These are phyloP conservation scores for Protodeltote pygarga DNA, from an alignment of 2,888 invertebrate genomes.

Conservation along the genomic window DNA sequence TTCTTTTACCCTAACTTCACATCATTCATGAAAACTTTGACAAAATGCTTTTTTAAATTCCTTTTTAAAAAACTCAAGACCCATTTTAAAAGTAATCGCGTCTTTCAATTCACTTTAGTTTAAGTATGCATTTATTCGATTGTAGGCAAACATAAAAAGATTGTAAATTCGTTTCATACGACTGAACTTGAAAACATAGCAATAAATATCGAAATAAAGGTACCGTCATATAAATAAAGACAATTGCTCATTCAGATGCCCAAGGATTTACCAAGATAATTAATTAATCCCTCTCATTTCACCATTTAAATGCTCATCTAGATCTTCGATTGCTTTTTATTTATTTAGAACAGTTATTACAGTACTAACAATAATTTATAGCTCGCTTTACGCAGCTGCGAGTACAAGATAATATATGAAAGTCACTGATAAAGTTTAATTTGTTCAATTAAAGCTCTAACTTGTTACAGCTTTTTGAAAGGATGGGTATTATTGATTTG, in stretches of 20 bases:
- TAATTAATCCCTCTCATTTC: slow-evolving; percentile 39
- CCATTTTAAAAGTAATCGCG: slow-evolving; percentile 17
- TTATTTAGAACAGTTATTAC: slow-evolving; percentile 34
- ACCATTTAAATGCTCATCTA: slow-evolving; percentile 41
- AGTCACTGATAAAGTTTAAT: slow-evolving; percentile 32
- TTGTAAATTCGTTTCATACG: slow-evolving; percentile 27
- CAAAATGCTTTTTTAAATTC: slow-evolving; percentile 10
- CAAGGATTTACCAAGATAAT: slow-evolving; percentile 29
- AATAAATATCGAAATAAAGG: slow-evolving; percentile 34
- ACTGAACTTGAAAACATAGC: slow-evolving; percentile 25
- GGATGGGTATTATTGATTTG: slow-evolving; percentile 30
- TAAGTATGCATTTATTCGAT: slow-evolving; percentile 18
- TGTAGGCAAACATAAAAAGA: slow-evolving; percentile 14
- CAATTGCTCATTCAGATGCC: slow-evolving; percentile 48
- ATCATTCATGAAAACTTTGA: slow-evolving; percentile 7
- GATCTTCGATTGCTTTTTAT: slow-evolving; percentile 40
- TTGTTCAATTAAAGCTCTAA: slow-evolving; percentile 31
- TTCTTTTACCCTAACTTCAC: no score
- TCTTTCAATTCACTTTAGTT: slow-evolving; percentile 19
- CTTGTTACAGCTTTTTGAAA: slow-evolving; percentile 19
- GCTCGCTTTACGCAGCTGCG: slow-evolving; percentile 12
- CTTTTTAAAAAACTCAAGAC: slow-evolving; percentile 8
- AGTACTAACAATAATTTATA: slow-evolving; percentile 42
- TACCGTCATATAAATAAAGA: slow-evolving; percentile 36
- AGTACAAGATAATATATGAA: slow-evolving; percentile 17